A percentile compares a stretch with the other conserved stretches of the same genome.
Evolutionary conservation across 2,113 vertebrate species (phyloP).

Genomic region (Chaetops frenatus): DNA sequence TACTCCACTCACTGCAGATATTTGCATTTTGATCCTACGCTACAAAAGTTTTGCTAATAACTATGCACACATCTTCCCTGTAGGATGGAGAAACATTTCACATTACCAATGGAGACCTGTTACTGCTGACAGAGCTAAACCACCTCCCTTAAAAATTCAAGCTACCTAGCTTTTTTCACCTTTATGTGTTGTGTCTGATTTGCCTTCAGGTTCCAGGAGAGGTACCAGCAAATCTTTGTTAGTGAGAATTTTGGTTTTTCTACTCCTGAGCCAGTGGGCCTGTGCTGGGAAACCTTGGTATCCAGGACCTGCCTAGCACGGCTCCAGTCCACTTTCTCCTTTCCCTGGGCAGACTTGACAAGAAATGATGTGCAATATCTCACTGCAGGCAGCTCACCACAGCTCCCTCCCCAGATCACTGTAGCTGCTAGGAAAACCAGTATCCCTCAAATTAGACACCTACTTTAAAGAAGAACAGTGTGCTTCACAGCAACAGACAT

Average conservation of each 20-base stretch:
- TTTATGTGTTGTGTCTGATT: not conserved
- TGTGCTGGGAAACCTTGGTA: not conserved
- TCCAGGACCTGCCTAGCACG: not conserved
- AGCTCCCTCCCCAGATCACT: not conserved
- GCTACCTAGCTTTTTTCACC: not conserved
- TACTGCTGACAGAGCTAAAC: not conserved
- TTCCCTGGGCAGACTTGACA: not conserved
- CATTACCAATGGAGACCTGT: not conserved
- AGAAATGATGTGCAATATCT: not conserved
- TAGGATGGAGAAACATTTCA: not conserved
- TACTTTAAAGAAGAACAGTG: conserved; percentile 20
- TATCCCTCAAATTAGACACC: conserved; percentile 22
- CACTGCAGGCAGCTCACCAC: not conserved
- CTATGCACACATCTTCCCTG: not conserved
- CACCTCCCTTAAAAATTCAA: not conserved
- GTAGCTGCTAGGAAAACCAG: conserved; percentile 13
- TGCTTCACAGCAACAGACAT: conserved; percentile 27
- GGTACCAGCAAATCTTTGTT: not conserved
- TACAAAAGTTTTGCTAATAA: not conserved
- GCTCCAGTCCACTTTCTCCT: not conserved
- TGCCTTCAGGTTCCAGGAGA: not conserved
- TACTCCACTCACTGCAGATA: not conserved
- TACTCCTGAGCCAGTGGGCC: not conserved
- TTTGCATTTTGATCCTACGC: not conserved
- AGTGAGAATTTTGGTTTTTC: not conserved